phyloP scores from a whole-genome alignment of 2,113 vertebrate species.

The Cyanoderma ruficeps region DNA sequence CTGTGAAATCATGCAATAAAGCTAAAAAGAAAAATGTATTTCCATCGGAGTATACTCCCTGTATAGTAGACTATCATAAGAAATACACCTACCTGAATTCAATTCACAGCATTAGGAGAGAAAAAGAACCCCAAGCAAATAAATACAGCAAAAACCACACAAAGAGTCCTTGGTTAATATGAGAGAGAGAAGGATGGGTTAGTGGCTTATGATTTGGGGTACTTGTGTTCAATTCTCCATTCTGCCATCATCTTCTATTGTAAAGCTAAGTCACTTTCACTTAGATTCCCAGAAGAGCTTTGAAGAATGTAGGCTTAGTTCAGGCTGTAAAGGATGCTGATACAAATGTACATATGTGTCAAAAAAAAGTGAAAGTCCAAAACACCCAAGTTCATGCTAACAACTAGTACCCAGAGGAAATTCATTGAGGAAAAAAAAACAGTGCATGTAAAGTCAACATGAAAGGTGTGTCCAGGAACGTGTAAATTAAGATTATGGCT shows the following conservation, averaged over 20 bases:
- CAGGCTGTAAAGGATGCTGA: not conserved
- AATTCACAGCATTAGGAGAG: not conserved
- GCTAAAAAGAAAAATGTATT: not conserved
- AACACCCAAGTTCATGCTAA: not conserved
- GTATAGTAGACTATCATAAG: not conserved
- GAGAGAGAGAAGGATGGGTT: not conserved
- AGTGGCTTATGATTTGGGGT: not conserved
- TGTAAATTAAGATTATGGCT: not conserved
- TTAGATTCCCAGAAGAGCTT: not conserved
- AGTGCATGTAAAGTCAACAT: not conserved
- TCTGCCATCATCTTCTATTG: not conserved
- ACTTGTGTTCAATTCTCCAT: not conserved
- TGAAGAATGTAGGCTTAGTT: not conserved
- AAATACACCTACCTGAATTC: not conserved
- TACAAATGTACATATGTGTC: not conserved
- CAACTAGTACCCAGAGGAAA: not conserved
- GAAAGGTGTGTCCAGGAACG: fast-evolving
- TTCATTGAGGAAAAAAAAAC: not conserved
- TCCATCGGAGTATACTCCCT: not conserved
- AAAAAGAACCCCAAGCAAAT: not conserved
- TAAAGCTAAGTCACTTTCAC: not conserved
- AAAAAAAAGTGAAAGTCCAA: not conserved
- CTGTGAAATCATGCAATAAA: not conserved
- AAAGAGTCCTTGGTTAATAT: not conserved
- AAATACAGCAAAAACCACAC: fast-evolving